Evolutionary conservation across 1,140 invertebrate species (phyloP).

Genomic region (Drosophila micromelanica): DNA sequence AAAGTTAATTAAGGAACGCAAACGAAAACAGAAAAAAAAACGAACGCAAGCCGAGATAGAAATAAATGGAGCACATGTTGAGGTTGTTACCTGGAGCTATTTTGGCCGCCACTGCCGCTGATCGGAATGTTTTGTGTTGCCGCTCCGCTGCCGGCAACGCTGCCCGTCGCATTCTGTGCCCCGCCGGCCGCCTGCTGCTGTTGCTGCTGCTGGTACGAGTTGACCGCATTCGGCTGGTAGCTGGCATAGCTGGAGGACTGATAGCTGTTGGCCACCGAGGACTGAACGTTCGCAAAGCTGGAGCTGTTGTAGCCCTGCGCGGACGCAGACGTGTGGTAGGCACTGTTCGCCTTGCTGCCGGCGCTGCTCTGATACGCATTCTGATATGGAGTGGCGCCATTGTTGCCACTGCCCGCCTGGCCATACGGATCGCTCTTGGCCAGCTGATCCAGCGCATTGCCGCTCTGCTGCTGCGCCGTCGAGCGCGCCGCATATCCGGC

Average conservation of each 20-base stretch:
- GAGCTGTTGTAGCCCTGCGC: constrained; percentile 69
- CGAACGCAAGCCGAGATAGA: constrained; percentile 9
- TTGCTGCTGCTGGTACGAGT: constrained; percentile 77
- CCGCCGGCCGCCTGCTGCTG: constrained; percentile 54
- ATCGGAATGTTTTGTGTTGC: constrained; percentile 84
- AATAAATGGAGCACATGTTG: neutral
- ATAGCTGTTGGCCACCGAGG: constrained; percentile 78
- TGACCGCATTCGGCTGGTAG: constrained; percentile 78
- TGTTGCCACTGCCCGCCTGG: constrained; percentile 53
- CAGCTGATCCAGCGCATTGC: constrained; percentile 77
- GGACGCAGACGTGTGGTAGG: constrained; percentile 67
- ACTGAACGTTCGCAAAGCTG: constrained; percentile 79
- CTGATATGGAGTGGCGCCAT: constrained; percentile 62
- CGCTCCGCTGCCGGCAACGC: constrained; percentile 52
- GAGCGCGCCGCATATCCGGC: constrained; percentile 67
- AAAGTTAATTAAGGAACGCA: constrained; percentile 20
- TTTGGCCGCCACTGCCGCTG: constrained; percentile 75
- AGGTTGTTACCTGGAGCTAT: constrained; percentile 68
- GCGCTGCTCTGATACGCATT: constrained; percentile 74
- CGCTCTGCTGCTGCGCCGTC: constrained; percentile 55
- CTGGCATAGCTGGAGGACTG: constrained; percentile 78
- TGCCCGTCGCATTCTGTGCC: constrained; percentile 57
- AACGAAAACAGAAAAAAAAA: constrained; percentile 9
- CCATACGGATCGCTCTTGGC: constrained; percentile 82
- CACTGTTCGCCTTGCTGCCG: constrained; percentile 61